Percentiles rank a stretch among this genome's conserved stretches.
Conservation (phyloP, 2,113 vertebrate genomes). For the Suncus etruscus region DNA sequence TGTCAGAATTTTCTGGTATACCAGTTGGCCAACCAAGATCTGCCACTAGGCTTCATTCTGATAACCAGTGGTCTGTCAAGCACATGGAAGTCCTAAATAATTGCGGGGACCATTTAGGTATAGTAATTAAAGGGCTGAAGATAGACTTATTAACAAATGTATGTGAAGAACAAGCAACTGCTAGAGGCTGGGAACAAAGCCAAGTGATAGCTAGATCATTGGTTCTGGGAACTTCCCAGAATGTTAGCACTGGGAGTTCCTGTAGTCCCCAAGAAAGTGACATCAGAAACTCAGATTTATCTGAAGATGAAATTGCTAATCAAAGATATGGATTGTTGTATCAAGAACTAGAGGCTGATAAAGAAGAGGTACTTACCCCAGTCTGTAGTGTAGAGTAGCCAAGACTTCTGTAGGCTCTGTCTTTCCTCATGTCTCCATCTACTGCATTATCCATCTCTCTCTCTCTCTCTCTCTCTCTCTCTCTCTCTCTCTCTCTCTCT, state of each 20-base stretch:
- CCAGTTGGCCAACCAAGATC: slow-evolving; percentile 82
- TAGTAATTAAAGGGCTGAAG: slow-evolving; percentile 76
- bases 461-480: too few relatives aligned
- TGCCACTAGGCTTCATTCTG: slow-evolving; percentile 85
- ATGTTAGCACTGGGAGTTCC: slow-evolving; percentile 85
- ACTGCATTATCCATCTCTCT: slow-evolving; percentile 74
- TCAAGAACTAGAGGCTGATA: slow-evolving; percentile 95
- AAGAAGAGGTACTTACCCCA: slow-evolving; percentile 94
- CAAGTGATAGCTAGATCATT: slow-evolving; percentile 81
- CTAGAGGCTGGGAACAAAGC: slow-evolving; percentile 66
- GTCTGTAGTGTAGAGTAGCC: slow-evolving; percentile 90
- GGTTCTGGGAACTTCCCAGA: slow-evolving; percentile 83
- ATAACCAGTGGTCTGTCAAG: slow-evolving; percentile 84
- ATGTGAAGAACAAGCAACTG: slow-evolving; percentile 61
- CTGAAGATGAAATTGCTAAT: slow-evolving; percentile 98
- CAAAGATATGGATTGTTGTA: slow-evolving; percentile 96
- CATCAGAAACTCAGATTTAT: slow-evolving; percentile 95
- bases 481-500: too few relatives aligned
- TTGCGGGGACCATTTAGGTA: slow-evolving; percentile 78
- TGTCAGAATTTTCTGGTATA: slow-evolving; percentile 82
- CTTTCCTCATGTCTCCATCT: slow-evolving; percentile 84
- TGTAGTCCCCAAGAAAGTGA: slow-evolving; percentile 92
- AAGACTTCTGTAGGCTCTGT: slow-evolving; percentile 86
- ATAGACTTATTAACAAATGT: slow-evolving; percentile 69
- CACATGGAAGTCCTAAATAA: slow-evolving; percentile 77